Conservation (phyloP, 2,797 vertebrate genomes). For the Hafferia zeledoni region DNA sequence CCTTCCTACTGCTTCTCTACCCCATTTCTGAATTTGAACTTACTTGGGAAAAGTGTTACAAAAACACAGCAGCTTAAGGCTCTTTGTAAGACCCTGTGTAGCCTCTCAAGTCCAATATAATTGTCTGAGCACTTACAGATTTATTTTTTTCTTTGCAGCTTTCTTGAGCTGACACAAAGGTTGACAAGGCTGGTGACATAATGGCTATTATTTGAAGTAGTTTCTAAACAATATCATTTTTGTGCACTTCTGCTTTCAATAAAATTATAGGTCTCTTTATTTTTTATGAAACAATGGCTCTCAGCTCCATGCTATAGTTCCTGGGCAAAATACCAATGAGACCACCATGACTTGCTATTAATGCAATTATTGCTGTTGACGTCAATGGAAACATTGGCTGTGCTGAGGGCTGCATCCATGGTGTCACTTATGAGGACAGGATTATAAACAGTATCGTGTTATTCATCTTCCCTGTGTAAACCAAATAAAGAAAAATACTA, state of each 20-base stretch:
- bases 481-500: background rate
- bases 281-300: slow-evolving; percentile 66
- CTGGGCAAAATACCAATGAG: slow-evolving; percentile 15
- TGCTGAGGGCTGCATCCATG: background rate
- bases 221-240: slow-evolving; percentile 75
- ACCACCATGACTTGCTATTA: slow-evolving; percentile 18
- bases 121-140: slow-evolving; percentile 27
- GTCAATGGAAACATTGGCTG: background rate
- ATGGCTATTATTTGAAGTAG: slow-evolving; percentile 62
- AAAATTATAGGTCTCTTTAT: slow-evolving; percentile 75
- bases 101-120: slow-evolving; percentile 46
- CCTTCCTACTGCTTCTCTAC: background rate
- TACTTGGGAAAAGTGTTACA: background rate
- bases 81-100: background rate
- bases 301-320: slow-evolving; percentile 9
- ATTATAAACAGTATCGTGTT: slow-evolving; percentile 7
- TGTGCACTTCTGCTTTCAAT: slow-evolving; percentile 64
- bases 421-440: background rate
- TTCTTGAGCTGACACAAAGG: slow-evolving; percentile 57
- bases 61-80: slow-evolving; percentile 13
- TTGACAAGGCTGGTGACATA: slow-evolving; percentile 64
- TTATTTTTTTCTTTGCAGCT: background rate
- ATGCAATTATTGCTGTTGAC: slow-evolving; percentile 63
- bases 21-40: background rate
- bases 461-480: background rate